These are phyloP conservation scores for Melanotaenia duboulayi DNA, from an alignment of 2,113 vertebrate genomes.

Conservation along the genomic window DNA sequence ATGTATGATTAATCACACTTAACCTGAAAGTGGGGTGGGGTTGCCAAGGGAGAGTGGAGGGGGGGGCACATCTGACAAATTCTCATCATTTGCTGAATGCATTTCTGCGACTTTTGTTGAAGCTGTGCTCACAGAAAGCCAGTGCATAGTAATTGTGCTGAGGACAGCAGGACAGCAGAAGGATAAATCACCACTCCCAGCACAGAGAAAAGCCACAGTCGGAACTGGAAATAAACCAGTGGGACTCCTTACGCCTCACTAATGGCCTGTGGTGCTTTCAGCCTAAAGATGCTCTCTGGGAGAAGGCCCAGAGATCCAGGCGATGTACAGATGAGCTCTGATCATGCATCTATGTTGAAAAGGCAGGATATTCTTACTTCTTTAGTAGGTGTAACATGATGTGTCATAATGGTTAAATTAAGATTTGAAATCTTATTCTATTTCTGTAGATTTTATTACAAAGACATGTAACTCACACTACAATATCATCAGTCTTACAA, in stretches of 20 bases:
- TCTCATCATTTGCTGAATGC: constrained; percentile 68
- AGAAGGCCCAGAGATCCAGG: constrained; percentile 23
- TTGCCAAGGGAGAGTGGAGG: neutral
- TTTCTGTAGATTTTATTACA: constrained; percentile 8
- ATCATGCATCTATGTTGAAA: constrained; percentile 24
- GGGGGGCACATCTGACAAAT: constrained; percentile 50
- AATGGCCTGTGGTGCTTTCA: constrained; percentile 59
- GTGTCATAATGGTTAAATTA: constrained; percentile 1
- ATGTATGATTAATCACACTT: constrained; percentile 63
- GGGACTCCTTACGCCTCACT: constrained; percentile 65
- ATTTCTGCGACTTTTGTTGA: constrained; percentile 48
- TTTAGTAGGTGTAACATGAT: constrained; percentile 36
- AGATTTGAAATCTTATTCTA: neutral
- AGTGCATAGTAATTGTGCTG: constrained; percentile 65
- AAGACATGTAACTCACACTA: neutral
- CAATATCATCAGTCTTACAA: constrained; percentile 9
- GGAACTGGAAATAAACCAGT: constrained; percentile 70
- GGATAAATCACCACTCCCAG: constrained; percentile 73
- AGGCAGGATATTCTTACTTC: constrained; percentile 29
- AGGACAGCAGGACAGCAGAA: constrained; percentile 73
- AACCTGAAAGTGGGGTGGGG: constrained; percentile 31
- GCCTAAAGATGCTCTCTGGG: constrained; percentile 39
- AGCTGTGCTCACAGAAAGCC: constrained; percentile 58
- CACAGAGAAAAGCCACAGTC: constrained; percentile 53
- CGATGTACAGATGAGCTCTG: constrained; percentile 31